Evolutionary conservation across 2,888 invertebrate species (phyloP).

Genomic region (Xanthia icteritia): DNA sequence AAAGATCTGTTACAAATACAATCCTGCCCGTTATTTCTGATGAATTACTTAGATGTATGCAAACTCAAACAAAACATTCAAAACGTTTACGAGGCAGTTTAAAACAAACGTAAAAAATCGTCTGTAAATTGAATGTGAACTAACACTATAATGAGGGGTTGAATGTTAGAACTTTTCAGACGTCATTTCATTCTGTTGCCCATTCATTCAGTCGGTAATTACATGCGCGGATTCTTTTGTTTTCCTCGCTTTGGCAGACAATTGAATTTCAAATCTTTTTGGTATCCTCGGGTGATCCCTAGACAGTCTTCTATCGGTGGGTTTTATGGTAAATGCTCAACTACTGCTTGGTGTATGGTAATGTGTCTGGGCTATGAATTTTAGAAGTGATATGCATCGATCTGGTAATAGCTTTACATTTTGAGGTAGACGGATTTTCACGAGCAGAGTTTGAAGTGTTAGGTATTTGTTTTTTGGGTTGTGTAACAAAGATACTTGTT

Average conservation of each 20-base stretch:
- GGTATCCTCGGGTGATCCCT: constrained; percentile 73
- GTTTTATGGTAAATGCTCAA: constrained; percentile 66
- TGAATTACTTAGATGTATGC: background rate
- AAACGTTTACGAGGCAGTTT: constrained; percentile 26
- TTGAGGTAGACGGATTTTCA: constrained; percentile 27
- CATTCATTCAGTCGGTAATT: constrained; percentile 80
- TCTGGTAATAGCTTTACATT: constrained; percentile 34
- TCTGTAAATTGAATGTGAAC: constrained; percentile 71
- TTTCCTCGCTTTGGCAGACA: constrained; percentile 78
- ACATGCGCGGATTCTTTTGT: constrained; percentile 81
- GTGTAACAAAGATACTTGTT: background rate
- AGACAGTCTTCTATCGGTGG: constrained; percentile 64
- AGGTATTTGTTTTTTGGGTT: background rate
- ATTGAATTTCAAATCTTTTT: constrained; percentile 80
- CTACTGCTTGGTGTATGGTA: constrained; percentile 59
- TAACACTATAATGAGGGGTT: constrained; percentile 59
- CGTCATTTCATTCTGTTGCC: constrained; percentile 76
- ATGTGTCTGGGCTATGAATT: constrained; percentile 72
- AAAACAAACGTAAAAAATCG: constrained; percentile 36
- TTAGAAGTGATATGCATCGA: constrained; percentile 44
- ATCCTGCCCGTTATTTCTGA: background rate
- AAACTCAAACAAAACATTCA: constrained; percentile 2
- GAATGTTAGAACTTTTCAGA: constrained; percentile 82
- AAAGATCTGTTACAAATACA: background rate
- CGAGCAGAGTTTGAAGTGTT: background rate